Base-by-base conservation (phyloP, 2,888 invertebrate genomes). In the Lithosia quadra region DNA sequence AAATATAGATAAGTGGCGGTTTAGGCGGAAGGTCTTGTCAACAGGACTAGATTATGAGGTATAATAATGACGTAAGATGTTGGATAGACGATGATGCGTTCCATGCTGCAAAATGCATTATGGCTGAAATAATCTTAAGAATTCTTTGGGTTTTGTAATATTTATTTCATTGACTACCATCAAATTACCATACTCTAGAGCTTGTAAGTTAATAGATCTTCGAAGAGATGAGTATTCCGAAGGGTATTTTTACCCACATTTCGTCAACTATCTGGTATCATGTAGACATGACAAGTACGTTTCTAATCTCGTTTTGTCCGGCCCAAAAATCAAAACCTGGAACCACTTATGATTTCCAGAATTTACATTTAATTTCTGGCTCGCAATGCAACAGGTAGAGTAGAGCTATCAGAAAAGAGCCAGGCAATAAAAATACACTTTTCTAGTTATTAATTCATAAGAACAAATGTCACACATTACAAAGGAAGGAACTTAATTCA, bases 1-100 rank as follows among this genome's bases (percentile, higher is more conserved):
- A 81, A 76, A 80, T 81, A 76, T 81, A 81, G 79, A 81, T 75
- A 81, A 79, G 75, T 80, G 72, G 66, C 68, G 34, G 68, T 60
- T 73, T 74, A 73, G 61, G 74, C 36, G 56, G 67, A 72, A 69
- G 66, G 63, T 39, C 57, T 61, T 53, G 57, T 67, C 66, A 71
- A 64, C 69, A 68, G 72, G 71, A 69, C 63, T 63, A 63, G 61
- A 79, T 81, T 81, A 80, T 75, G 63, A 65, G 70, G 79, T 75
- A 70, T 65, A 73, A 72, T 68, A 74, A 71, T 72, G 43, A 28
- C 5, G 11, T 24, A 9, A 58, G n/a, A 18, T 15, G 58, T 18
- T n/a, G 56, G 55, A 11, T 39, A 36, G n/a, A 63, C 34, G 15
- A 3, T 2, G 18, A 22, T 49, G 33, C n/a, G 28, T 43, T 11